Base-by-base conservation (phyloP, 1,140 invertebrate genomes). In the Apis florea region DNA sequence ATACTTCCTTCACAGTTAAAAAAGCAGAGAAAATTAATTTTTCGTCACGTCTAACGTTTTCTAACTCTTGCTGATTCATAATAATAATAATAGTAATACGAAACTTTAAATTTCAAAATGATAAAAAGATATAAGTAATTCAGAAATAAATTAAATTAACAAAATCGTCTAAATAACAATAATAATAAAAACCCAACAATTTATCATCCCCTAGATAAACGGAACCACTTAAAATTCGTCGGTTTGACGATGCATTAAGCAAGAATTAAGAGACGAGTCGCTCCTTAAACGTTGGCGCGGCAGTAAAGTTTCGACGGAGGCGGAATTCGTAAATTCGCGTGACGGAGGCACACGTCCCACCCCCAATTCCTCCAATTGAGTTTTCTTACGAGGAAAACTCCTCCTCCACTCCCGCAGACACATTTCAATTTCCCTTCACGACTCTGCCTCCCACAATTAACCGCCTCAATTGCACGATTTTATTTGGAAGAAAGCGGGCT, bases 381-480 rank as follows among this genome's bases (percentile, higher is more conserved):
- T 77, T 67, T 58, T 67, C 63, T 67, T 67, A 19, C 73, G 2
- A 2, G 0, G 15, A 19, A 51, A 24, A 40, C 8, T n/a, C 63
- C 53, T 76, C 47, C 67, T 66, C 63, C 67, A 64, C 53, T 26
- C 49, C 49, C 21, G 19, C 9, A 40, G 26, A 66, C 49, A 40
- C 61, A 67, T 64, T 76, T 76, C 61, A 75, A 66, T 76, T 66
- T 21, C 56, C 24, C 31, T 40, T 40, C 40, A 4, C 24, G n/a
- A 40, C 5, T n/a, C 26, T 12, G 19, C 15, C n/a, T 74, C 19
- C n/a, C 15, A 76, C 56, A 76, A 76, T 76, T 76, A 76, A 76
- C 74, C 74, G 63, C 24, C 10, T 54, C 61, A 66, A 67, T 76
- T 67, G 63, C 74, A 40, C 10, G 51, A 66, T 76, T 76, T 76